A percentile compares a stretch with the other conserved stretches of the same genome.
phyloP scores from a whole-genome alignment of 1,140 invertebrate genomes.

The Andricus grossulariae region DNA sequence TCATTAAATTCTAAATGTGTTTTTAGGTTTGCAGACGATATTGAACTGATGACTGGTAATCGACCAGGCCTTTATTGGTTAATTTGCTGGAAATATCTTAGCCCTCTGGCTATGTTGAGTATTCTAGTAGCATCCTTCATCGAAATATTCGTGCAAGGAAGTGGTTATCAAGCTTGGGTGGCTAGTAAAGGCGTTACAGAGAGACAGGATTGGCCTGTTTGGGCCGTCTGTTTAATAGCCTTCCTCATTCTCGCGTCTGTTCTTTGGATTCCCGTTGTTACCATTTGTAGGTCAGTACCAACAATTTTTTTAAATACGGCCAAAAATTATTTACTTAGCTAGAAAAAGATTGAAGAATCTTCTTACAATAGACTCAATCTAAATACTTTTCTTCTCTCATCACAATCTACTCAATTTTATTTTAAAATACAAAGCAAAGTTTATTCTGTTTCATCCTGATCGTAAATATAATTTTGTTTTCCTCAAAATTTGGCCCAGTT shows the following conservation, averaged over 20 bases:
- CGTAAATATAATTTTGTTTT: too few species aligned
- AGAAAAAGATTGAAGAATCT: too few species aligned
- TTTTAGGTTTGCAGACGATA: constrained; percentile 91
- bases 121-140: constrained; percentile 90
- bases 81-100: constrained; percentile 96
- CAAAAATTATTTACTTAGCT: too few species aligned
- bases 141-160: constrained; percentile 88
- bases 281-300: constrained; percentile 83
- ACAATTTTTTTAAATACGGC: neutral
- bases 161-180: constrained; percentile 92
- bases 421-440: too few species aligned
- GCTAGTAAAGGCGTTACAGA: constrained; percentile 83
- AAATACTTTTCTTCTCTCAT: too few species aligned
- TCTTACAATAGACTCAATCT: too few species aligned
- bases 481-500: too few species aligned
- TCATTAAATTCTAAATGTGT: neutral
- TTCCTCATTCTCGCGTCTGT: constrained; percentile 87
- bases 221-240: constrained; percentile 86
- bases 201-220: constrained; percentile 86
- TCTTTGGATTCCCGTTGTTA: constrained; percentile 91
- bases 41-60: constrained; percentile 95
- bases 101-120: constrained; percentile 92
- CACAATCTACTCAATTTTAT: too few species aligned
- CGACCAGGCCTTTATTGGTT: constrained; percentile 92
- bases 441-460: too few species aligned